phyloP scores from a whole-genome alignment of 53 echinoderm and acorn worm genomes.

The Actinopyga echinites region DNA sequence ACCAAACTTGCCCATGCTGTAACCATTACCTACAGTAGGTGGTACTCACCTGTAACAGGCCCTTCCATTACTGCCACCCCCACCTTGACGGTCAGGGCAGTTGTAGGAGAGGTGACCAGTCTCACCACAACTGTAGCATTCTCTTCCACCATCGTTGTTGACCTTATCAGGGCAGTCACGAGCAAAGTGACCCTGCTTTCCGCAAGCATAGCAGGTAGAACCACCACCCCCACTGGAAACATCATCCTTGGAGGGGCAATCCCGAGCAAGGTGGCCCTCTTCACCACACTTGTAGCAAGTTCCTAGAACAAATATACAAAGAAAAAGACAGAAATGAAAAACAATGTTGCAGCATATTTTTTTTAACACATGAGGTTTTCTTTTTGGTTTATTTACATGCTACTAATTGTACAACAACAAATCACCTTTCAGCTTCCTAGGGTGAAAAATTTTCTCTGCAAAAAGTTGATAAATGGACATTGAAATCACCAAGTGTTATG shows the following conservation, averaged over 20 bases:
- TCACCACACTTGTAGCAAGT: slow-evolving; percentile 52
- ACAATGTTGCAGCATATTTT: not conserved
- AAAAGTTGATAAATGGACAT: too few species aligned
- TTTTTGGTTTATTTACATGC: too few species aligned
- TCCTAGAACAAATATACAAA: not conserved
- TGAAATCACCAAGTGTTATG: too few species aligned
- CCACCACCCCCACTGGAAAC: not conserved
- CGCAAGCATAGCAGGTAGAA: slow-evolving; percentile 33
- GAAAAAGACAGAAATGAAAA: not conserved
- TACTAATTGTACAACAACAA: too few species aligned
- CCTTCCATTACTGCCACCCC: not conserved
- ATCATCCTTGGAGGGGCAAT: slow-evolving; percentile 8
- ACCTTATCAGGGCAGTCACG: slow-evolving; percentile 34
- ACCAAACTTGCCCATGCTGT: too few species aligned
- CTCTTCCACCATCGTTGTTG: not conserved
- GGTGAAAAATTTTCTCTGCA: too few species aligned
- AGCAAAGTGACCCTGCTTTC: slow-evolving; percentile 42
- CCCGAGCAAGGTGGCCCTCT: slow-evolving; percentile 43
- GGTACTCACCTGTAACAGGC: slow-evolving; percentile 47
- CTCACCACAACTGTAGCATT: slow-evolving; percentile 58
- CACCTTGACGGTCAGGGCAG: slow-evolving; percentile 44
- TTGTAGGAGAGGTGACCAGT: slow-evolving; percentile 52
- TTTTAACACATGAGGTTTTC: too few species aligned
- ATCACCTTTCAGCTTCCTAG: not conserved
- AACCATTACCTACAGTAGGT: too few species aligned